Base-by-base conservation (phyloP, 2,888 invertebrate genomes). In the Hanleya hanleyi region DNA sequence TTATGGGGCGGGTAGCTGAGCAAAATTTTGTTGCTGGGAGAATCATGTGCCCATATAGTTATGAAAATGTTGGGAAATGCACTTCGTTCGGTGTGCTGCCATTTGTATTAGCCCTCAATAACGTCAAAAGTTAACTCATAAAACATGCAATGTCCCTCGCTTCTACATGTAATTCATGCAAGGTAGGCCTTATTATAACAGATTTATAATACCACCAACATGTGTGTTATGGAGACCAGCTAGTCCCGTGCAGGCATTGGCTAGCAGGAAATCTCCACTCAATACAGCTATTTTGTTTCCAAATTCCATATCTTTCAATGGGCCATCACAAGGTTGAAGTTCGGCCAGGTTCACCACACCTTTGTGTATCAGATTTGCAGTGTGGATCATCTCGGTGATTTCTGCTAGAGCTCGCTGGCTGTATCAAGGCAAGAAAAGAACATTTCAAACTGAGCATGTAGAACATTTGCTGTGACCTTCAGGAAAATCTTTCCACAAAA, bases 371-470 rank as follows among this genome's bases (percentile, higher is more conserved):
- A 97, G 92, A 89, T 96, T 95, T 29, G 97, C 96, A 0, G 97
- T 97, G 64, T 97, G 93, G 78, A 98, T 97, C 96, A 98, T 96
- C 92, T 98, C 98, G 0, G 96, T 96, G n/a, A 97, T 96, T 91
- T 98, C 97, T 0, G 97, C 97, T 67, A 98, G 91, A 12, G 83
- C 80, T 33, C 88, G 80, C 70, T 88, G 88, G 69, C 87, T 88
- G 74, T 18, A 74, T 79, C 4, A 65, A 47, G 38, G 26, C 12
- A 15, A n/a, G 32, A 2, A 4, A 29, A 33, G n/a, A 68, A 33
- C 32, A 68, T 32, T 51, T 0, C 29, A 37, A 66, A 0, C 1
- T 1, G 18, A n/a, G n/a, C 1, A 22, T 57, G 57, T 1, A 1
- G 1, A 57, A 57, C 32, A 22, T 57, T 1, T 12, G 12, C 22